These are phyloP conservation scores for Ciconia maguari DNA, from an alignment of 2,113 vertebrate genomes.

Conservation along the genomic window DNA sequence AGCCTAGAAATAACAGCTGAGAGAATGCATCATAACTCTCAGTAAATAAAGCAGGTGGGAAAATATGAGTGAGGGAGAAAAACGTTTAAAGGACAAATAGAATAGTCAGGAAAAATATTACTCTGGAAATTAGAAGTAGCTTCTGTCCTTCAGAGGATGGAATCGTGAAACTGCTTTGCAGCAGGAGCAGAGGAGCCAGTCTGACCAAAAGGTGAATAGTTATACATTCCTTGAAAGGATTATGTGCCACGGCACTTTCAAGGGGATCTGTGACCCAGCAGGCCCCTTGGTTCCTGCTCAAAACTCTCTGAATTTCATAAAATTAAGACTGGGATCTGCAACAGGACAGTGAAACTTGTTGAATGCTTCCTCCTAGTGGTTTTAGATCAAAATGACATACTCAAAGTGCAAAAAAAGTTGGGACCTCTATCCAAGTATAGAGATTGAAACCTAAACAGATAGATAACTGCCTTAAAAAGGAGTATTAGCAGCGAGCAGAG, in stretches of 20 bases:
- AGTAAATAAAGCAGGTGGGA: background rate
- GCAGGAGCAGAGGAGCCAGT: background rate
- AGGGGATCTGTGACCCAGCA: background rate
- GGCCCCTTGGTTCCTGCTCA: background rate
- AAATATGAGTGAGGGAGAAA: background rate
- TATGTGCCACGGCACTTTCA: background rate
- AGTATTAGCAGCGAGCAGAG: background rate
- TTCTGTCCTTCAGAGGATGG: background rate
- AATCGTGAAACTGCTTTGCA: background rate
- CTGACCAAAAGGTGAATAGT: background rate
- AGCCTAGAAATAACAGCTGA: background rate
- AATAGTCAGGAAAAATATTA: background rate
- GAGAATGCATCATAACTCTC: background rate
- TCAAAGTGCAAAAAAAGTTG: background rate
- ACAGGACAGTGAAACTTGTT: slow-evolving; percentile 33
- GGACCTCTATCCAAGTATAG: fast-evolving
- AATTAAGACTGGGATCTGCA: background rate
- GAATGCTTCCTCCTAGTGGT: slow-evolving; percentile 67
- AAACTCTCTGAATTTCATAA: background rate
- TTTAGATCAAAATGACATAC: slow-evolving; percentile 20
- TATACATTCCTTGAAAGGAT: background rate
- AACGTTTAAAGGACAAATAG: background rate
- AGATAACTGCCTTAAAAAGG: background rate
- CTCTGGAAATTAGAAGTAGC: background rate
- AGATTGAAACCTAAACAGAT: background rate